phyloP scores from a whole-genome alignment of 2,888 invertebrate species.

The Ligdia adustata region DNA sequence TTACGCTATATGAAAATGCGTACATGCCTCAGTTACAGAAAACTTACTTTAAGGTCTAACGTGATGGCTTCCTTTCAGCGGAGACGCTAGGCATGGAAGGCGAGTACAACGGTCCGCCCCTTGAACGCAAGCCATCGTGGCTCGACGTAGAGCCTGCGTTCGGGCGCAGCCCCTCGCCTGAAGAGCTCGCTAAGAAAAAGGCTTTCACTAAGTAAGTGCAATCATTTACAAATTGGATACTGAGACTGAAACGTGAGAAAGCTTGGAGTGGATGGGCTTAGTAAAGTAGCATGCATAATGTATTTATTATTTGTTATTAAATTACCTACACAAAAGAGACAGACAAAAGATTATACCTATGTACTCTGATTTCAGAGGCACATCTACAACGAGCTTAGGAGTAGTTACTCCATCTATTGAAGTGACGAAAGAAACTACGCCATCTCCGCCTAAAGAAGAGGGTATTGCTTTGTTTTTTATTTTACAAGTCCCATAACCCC shows the following conservation, averaged over 20 bases:
- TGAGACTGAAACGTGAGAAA: too few species aligned
- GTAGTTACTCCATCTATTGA: conserved; percentile 59
- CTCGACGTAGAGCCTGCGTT: conserved; percentile 68
- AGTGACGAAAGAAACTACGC: conserved; percentile 64
- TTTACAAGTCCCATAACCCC: too few species aligned
- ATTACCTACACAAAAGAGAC: too few species aligned
- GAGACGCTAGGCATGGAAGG: conserved; percentile 93
- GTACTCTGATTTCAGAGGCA: conserved; percentile 64
- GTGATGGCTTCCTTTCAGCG: conserved; percentile 82
- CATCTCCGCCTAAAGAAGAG: conserved; percentile 68
- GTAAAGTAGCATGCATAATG: too few species aligned
- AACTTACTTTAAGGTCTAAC: too few species aligned
- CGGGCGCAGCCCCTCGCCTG: conserved; percentile 80
- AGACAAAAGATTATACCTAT: too few species aligned
- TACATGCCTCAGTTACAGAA: too few species aligned
- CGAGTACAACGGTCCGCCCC: conserved; percentile 68
- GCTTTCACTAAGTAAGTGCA: conserved; percentile 65
- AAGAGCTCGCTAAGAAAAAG: conserved; percentile 63
- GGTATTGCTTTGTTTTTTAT: too few species aligned
- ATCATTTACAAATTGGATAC: too few species aligned
- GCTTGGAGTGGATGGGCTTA: too few species aligned
- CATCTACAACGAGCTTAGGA: conserved; percentile 69
- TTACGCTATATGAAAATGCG: too few species aligned
- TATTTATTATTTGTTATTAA: too few species aligned
- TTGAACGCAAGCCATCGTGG: conserved; percentile 78